These are phyloP conservation scores for Teleogryllus oceanicus DNA, from an alignment of 2,888 invertebrate genomes.

Conservation along the genomic window DNA sequence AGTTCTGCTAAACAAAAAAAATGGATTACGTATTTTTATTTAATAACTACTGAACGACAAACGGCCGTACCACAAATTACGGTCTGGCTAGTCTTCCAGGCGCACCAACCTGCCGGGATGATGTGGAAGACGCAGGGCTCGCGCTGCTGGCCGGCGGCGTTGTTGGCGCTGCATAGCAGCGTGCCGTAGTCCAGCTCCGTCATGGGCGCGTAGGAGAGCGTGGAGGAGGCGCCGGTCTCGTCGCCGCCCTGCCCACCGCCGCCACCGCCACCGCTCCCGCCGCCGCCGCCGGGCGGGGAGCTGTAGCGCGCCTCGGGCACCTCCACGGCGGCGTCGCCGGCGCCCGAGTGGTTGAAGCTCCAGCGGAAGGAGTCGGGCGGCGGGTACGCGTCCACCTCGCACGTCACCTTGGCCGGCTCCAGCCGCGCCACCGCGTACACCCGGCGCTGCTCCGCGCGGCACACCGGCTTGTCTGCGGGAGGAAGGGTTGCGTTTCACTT, in stretches of 20 bases:
- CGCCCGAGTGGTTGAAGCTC: slow-evolving; percentile 83
- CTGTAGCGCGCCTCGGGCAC: slow-evolving; percentile 67
- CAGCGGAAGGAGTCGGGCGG: slow-evolving; percentile 79
- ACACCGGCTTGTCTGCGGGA: slow-evolving; percentile 57
- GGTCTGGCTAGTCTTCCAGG: neutral
- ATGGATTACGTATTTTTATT: too few species aligned
- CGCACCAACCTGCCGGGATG: slow-evolving; percentile 75
- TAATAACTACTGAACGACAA: too few species aligned
- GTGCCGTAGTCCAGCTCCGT: slow-evolving; percentile 90
- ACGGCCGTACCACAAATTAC: too few species aligned
- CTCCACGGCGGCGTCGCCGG: slow-evolving; percentile 63
- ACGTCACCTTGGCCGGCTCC: slow-evolving; percentile 65
- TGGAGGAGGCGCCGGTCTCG: neutral
- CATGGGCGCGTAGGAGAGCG: slow-evolving; percentile 79
- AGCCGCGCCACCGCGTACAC: slow-evolving; percentile 71
- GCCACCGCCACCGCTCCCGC: neutral
- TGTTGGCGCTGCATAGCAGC: slow-evolving; percentile 78
- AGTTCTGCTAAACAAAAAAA: too few species aligned
- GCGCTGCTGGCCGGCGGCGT: slow-evolving; percentile 77
- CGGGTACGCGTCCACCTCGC: slow-evolving; percentile 55
- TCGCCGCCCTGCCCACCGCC: neutral
- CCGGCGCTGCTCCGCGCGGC: slow-evolving; percentile 64
- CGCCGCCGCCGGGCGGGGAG: slow-evolving; percentile 44
- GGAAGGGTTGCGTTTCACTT: too few species aligned
- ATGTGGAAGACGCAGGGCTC: slow-evolving; percentile 88